Evolutionary conservation across 23 tunicate genomes (phyloP), one percentile per base, ranked within the genome.

Genomic region (Trididemnum clinides): DNA sequence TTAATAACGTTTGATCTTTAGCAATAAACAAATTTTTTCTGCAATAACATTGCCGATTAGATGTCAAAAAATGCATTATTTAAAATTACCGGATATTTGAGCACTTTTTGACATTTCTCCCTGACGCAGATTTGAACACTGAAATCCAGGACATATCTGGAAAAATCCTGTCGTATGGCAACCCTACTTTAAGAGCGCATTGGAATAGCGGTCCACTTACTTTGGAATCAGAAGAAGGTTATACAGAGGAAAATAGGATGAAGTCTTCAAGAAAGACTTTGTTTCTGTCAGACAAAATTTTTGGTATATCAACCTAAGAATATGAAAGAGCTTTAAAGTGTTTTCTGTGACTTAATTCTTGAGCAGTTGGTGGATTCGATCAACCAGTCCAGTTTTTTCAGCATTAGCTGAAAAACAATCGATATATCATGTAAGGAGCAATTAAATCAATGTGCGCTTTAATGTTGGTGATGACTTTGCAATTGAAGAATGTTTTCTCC

Each of bases 401-500:
- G 54, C 54, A 7, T 44, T 15, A 44, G 54, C 54, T 44, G 54
- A 44, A 15, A n/a, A n/a, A n/a, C n/a, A n/a, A n/a, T n/a, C n/a
- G n/a, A n/a, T n/a, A n/a, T n/a, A n/a, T n/a, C n/a, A n/a, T n/a
- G n/a, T n/a, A n/a, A n/a, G n/a, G n/a, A n/a, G n/a, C n/a, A n/a
- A n/a, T n/a, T n/a, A n/a, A n/a, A n/a, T n/a, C n/a, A n/a, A n/a
- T n/a, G n/a, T n/a, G n/a, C n/a, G n/a, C n/a, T n/a, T n/a, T n/a
- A n/a, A n/a, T n/a, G n/a, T n/a, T n/a, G n/a, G n/a, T 44, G 70
- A 63, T 63, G 70, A 63, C 28, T 25, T 63, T n/a, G 70, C 70
- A 63, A 63, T 63, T n/a, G 70, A 63, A 63, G 70, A 63, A n/a
- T n/a, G 70, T 63, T 63, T 63, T n/a, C 70, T 63, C 28, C 70